These are phyloP conservation scores for Cyphomyrus discorhynchus DNA, from an alignment of 2,113 vertebrate genomes.

Conservation along the genomic window DNA sequence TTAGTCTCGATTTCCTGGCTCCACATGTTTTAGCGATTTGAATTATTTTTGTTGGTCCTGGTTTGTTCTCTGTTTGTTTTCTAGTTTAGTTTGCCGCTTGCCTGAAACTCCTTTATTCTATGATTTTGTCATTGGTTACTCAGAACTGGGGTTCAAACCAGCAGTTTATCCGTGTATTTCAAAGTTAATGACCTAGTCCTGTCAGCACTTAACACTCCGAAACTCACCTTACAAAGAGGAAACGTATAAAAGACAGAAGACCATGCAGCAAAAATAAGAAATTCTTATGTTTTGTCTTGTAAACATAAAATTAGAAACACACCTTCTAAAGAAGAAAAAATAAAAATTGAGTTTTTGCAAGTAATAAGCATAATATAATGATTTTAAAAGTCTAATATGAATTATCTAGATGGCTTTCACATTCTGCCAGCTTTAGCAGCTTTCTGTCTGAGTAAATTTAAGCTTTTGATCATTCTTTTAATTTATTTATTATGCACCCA, in stretches of 20 bases:
- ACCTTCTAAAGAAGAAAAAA: no score
- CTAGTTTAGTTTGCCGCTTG: not conserved
- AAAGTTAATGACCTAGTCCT: not conserved
- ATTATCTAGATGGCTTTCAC: not conserved
- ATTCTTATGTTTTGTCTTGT: not conserved
- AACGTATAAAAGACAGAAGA: not conserved
- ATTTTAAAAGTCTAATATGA: not conserved
- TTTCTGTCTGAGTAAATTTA: not conserved
- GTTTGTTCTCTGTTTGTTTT: not conserved
- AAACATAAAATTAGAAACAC: not conserved
- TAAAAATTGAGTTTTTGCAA: not conserved
- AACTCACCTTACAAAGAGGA: not conserved
- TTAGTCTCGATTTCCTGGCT: not conserved
- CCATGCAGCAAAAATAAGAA: not conserved
- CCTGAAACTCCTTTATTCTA: not conserved
- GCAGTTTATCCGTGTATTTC: not conserved
- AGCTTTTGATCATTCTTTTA: not conserved
- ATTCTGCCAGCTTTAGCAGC: not conserved
- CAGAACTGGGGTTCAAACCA: not conserved
- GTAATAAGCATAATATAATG: not conserved
- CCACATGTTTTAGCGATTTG: not conserved
- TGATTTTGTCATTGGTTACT: not conserved
- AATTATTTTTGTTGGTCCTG: not conserved
- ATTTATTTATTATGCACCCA: not conserved
- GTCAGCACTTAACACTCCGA: not conserved